Conservation (phyloP, 2,113 vertebrate genomes). For the Bufo bufo region DNA sequence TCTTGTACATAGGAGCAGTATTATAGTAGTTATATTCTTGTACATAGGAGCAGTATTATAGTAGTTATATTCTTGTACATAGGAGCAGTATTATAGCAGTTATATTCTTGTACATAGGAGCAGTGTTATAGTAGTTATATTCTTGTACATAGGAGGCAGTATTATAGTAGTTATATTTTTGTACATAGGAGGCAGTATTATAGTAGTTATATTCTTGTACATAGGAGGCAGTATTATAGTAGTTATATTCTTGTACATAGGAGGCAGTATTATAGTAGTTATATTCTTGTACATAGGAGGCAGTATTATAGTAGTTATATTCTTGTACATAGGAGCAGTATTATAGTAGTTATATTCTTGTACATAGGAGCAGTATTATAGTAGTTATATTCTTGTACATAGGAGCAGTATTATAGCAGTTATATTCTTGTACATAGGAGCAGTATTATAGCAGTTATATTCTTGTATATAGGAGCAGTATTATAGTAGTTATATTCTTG, state of each 20-base stretch:
- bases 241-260: background rate
- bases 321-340: background rate
- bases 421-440: background rate
- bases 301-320: background rate
- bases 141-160: too few species aligned
- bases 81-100: background rate
- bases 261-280: constrained; percentile 5
- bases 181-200: too few species aligned
- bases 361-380: background rate
- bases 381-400: constrained; percentile 1
- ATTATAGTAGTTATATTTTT: too few species aligned
- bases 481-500: background rate
- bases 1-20: too few species aligned
- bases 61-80: constrained; percentile 8
- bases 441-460: background rate
- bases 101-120: background rate
- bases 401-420: background rate
- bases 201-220: background rate
- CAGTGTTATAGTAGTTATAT: constrained; percentile 8
- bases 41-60: background rate
- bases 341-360: too few species aligned
- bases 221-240: constrained; percentile 11
- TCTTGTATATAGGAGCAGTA: background rate
- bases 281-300: background rate
- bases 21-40: too few species aligned